Conservation (phyloP, 2,113 vertebrate genomes). For the Sus scrofa region T2T-Sscrofa CM000812.6:187422501-187423000, state of each 20-base stretch:
- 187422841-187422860: neutral
- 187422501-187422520: neutral
- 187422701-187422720: neutral
- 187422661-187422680: neutral
- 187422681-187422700: neutral
- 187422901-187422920: too few relatives aligned
- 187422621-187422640: neutral
- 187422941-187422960: too few relatives aligned
- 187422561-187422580: neutral
- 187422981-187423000: too few relatives aligned
- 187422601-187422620: neutral
- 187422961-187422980: too few relatives aligned
- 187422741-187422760: neutral
- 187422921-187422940: too few relatives aligned
- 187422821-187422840: neutral
- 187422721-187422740: neutral
- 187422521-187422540: neutral
- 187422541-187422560: neutral
- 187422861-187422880: neutral
- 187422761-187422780: neutral
- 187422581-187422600: neutral
- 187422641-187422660: constrained; percentile 33
- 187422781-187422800: neutral
- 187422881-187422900: neutral
- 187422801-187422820: neutral